Base-by-base conservation (phyloP, 2,888 invertebrate species). In the Scotopteryx bipunctaria region DNA sequence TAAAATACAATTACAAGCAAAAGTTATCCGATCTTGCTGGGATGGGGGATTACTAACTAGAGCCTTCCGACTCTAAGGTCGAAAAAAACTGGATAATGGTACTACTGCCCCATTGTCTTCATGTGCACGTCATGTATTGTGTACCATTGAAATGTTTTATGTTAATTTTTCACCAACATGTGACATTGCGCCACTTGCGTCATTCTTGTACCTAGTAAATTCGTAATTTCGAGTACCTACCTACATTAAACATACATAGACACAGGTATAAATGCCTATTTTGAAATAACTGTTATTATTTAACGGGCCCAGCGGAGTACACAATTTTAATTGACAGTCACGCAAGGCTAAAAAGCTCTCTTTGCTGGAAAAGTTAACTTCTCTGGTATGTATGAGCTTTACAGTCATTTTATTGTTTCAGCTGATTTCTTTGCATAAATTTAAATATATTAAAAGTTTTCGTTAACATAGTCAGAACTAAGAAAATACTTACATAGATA, bases 241-340 rank as follows among this genome's bases (percentile, higher is more conserved):
- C n/a, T n/a, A n/a, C n/a, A n/a, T n/a, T n/a, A n/a, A n/a, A n/a
- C 5, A 14, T 40, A 35, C 19, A 9, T 27, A 38, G 17, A 19
- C 15, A 9, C 31, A 21, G 27, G 13, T 36, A 13, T 36, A 21
- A 8, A 0, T 38, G 25, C 9, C 19, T 32, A 51, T 49, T 50
- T 38, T 35, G 25, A 32, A 43, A 55, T n/a, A 45, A 57, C 57
- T 45, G 58, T 63, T 61, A 56, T 59, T 56, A n/a, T 57, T 63
- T 62, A 63, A 62, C 58, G 55, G 60, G 48, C 55, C 59, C 57
- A 45, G 50, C 33, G 51, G 46, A 38, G 45, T 42, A 38, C 52
- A 52, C 27, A 44, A 45, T 58, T 59, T 48, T 29, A 57, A 52
- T 57, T 48, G 53, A 42, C 53, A 55, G 55, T 61, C 61, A 67